These are phyloP conservation scores for Ditula angustiorana DNA, from an alignment of 2,888 invertebrate species.

Conservation along the genomic window DNA sequence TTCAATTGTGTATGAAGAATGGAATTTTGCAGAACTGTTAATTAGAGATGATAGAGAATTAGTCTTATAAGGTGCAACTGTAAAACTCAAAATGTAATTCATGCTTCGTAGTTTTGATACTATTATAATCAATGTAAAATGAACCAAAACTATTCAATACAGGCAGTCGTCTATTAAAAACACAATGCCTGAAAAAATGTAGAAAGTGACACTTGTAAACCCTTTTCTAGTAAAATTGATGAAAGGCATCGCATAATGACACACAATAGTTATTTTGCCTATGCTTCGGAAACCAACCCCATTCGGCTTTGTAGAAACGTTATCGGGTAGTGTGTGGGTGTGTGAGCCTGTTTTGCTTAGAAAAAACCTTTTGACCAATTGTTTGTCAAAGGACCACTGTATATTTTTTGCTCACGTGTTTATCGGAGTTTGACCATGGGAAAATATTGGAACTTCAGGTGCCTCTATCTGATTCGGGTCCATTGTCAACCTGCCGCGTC, in stretches of 20 bases:
- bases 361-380: conserved; percentile 83
- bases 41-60: background rate
- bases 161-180: conserved; percentile 45
- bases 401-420: conserved; percentile 80
- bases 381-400: conserved; percentile 78
- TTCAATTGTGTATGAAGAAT: background rate
- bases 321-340: conserved; percentile 78
- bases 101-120: background rate
- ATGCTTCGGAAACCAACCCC: conserved; percentile 67
- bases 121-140: conserved; percentile 10
- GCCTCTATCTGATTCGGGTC: conserved; percentile 69
- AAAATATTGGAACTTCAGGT: conserved; percentile 82
- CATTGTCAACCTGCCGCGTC: conserved; percentile 74
- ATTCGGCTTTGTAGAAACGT: conserved; percentile 74
- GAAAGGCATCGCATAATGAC: conserved; percentile 79
- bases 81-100: background rate
- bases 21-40: background rate
- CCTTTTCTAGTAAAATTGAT: conserved; percentile 81
- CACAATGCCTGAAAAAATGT: conserved; percentile 48
- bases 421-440: conserved; percentile 84
- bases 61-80: background rate
- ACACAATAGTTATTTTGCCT: conserved; percentile 82
- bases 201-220: conserved; percentile 82
- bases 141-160: conserved; percentile 13
- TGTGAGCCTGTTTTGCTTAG: conserved; percentile 72